phyloP scores from a whole-genome alignment of 1,140 invertebrate genomes.

The Artemia franciscana region DNA sequence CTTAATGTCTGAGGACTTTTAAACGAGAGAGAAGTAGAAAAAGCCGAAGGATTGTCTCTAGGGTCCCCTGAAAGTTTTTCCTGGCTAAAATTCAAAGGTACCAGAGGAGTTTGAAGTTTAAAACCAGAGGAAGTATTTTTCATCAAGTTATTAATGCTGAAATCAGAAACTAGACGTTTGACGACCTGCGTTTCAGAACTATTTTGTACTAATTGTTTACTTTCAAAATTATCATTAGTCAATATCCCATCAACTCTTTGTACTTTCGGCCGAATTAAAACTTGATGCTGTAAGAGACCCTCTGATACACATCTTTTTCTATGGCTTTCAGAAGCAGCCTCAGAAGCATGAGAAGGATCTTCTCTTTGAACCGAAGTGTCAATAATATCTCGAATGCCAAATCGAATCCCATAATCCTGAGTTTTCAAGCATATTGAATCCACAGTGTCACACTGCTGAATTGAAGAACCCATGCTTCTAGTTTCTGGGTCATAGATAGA shows the following conservation, averaged over 20 bases:
- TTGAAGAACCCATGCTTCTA: not conserved
- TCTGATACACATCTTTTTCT: not conserved
- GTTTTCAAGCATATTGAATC: not conserved
- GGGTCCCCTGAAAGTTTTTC: too few species aligned
- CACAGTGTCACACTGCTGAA: not conserved
- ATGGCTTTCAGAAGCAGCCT: not conserved
- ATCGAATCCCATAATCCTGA: not conserved
- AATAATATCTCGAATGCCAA: not conserved
- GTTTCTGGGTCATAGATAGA: not conserved
- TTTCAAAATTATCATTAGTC: too few species aligned
- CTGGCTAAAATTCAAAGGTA: too few species aligned
- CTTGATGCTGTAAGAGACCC: not conserved
- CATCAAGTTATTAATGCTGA: not conserved
- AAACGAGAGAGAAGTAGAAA: too few species aligned
- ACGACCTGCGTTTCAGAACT: too few species aligned
- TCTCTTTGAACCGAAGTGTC: not conserved
- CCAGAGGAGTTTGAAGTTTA: too few species aligned
- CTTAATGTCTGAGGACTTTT: too few species aligned
- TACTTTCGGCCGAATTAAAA: not conserved
- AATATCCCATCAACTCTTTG: not conserved
- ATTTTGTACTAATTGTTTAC: too few species aligned
- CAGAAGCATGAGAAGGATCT: not conserved
- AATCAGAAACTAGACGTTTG: too few species aligned
- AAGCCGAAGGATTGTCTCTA: too few species aligned
- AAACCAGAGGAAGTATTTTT: too few species aligned